phyloP scores from a whole-genome alignment of 2,113 vertebrate species.

The Saguinus midas region DNA sequence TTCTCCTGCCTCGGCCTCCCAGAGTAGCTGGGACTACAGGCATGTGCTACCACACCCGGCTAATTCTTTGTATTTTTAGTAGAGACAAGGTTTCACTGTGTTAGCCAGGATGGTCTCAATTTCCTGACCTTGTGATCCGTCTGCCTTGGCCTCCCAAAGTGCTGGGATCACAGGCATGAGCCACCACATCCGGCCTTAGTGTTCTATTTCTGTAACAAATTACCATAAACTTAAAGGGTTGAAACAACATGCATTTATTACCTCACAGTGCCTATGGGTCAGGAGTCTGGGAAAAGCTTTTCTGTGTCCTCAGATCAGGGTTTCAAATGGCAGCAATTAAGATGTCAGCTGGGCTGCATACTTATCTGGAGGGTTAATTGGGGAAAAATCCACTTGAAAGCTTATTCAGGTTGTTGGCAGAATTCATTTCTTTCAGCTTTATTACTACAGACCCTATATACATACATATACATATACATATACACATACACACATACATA shows the following conservation, averaged over 20 bases:
- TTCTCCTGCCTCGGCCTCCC: no score
- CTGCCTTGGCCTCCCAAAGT: no score
- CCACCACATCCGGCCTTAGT: not conserved
- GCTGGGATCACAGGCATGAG: no score
- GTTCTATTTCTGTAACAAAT: not conserved
- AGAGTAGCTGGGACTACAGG: no score
- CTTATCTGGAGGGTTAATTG: not conserved
- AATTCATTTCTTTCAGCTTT: not conserved
- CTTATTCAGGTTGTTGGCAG: not conserved
- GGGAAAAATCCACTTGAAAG: not conserved
- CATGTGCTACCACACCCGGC: no score
- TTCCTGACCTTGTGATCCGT: no score
- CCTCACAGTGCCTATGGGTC: not conserved
- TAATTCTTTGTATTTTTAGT: no score
- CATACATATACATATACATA: no score
- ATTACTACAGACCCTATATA: not conserved
- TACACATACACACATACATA: no score
- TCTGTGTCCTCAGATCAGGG: not conserved
- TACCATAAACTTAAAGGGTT: not conserved
- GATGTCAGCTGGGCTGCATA: not conserved
- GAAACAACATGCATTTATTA: not conserved
- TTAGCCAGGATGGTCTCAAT: no score
- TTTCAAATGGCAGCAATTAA: not conserved
- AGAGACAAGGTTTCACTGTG: no score
- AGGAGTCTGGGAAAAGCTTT: not conserved